Evolutionary conservation across 2,888 invertebrate species (phyloP).

Genomic region (Drosophila picticornis): DNA sequence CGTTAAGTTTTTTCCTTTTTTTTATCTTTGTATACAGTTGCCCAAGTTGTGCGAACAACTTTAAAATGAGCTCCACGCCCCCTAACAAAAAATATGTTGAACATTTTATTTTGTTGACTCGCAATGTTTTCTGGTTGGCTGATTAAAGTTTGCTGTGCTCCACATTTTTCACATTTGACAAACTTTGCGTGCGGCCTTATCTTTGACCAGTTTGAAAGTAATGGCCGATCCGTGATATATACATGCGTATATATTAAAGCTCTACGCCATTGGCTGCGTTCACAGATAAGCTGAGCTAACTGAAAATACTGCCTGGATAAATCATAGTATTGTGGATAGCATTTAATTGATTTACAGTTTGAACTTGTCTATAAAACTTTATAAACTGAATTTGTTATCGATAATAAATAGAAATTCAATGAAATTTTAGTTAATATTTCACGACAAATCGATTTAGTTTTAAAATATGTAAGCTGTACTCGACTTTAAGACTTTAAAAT

Average conservation of each 20-base stretch:
- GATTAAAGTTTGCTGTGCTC: conserved; percentile 68
- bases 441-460: neutral
- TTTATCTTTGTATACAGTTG: conserved; percentile 11
- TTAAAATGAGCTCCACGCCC: conserved; percentile 67
- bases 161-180: conserved; percentile 29
- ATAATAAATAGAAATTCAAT: neutral
- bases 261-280: conserved; percentile 38
- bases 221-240: conserved; percentile 46
- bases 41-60: conserved; percentile 49
- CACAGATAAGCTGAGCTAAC: conserved; percentile 22
- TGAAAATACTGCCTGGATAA: neutral
- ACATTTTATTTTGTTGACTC: conserved; percentile 9
- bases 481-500: neutral
- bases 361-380: neutral
- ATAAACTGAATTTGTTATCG: neutral
- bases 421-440: neutral
- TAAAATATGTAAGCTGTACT: neutral
- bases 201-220: conserved; percentile 23
- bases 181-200: conserved; percentile 27
- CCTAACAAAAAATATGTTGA: conserved; percentile 25
- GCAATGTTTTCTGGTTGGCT: conserved; percentile 76
- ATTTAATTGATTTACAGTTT: neutral
- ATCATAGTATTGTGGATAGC: neutral
- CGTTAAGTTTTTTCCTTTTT: conserved; percentile 60
- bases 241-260: conserved; percentile 12